These are phyloP conservation scores for Zapus hudsonius DNA, from an alignment of 2,113 vertebrate species.

Conservation along the genomic window DNA sequence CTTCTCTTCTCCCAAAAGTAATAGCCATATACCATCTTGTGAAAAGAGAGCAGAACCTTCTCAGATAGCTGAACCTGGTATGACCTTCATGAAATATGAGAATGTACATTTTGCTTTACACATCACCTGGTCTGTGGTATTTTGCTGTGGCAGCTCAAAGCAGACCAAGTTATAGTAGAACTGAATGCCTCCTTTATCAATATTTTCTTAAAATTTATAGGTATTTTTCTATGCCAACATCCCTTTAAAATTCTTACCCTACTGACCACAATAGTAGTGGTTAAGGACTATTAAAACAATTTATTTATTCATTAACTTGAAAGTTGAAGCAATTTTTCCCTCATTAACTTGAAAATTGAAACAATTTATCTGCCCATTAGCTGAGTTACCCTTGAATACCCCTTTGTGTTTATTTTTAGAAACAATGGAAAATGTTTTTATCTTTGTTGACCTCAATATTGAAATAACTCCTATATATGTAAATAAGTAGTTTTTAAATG, in stretches of 20 bases:
- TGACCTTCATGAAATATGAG: background rate
- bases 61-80: background rate
- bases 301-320: constrained; percentile 29
- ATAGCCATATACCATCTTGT: too few relatives aligned
- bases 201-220: background rate
- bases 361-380: background rate
- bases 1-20: background rate
- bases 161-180: background rate
- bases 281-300: background rate
- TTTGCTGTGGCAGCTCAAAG: background rate
- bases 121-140: background rate
- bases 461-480: background rate
- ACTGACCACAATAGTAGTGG: background rate
- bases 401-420: background rate
- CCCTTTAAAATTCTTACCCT: background rate
- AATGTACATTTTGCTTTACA: background rate
- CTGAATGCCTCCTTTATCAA: background rate
- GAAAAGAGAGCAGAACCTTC: background rate
- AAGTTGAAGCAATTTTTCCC: constrained; percentile 3
- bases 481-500: background rate
- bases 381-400: background rate
- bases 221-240: background rate
- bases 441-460: background rate
- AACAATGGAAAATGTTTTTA: constrained; percentile 46
- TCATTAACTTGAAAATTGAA: constrained; percentile 26